Base-by-base conservation (phyloP, 1,140 invertebrate genomes). In the Conus ventricosus region DNA sequence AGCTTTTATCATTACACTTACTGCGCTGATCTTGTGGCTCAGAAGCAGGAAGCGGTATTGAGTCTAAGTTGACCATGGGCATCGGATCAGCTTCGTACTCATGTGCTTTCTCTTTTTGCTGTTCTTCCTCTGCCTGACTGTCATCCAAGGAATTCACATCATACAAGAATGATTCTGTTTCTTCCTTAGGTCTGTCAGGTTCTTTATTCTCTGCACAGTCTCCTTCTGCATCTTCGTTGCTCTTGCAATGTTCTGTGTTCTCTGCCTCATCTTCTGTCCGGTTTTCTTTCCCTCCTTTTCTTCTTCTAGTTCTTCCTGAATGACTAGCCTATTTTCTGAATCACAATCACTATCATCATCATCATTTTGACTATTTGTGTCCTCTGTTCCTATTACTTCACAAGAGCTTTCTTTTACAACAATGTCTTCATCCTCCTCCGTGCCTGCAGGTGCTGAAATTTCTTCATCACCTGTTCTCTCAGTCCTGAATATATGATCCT, bases 251-350 rank as follows among this genome's bases (percentile, higher is more conserved):
- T 60, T 60, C 57, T 60, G 57, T 60, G 4, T 60, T 15, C 53
- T 80, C 54, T 27, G n/a, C 75, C 54, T 87, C 54, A 20, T 78
- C 25, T 17, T 53, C 54, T 54, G 39, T 57, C 15, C 23, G 6
- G 5, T 8, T 25, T 78, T 54, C 51, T 54, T 23, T 78, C 39
- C 63, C 5, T 55, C 71, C 54, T 57, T 55, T 57, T 80, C 71
- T 53, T 67, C 57, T 39, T 10, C 55, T n/a, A 23, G 11, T 20
- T 85, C 84, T 85, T 85, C 84, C n/a, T 85, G 55, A 27, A 60
- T 85, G 63, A 71, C 83, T 85, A 75, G 84, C 17, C 25, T 85
- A 27, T 67, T 51, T 67, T 75, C 63, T 51, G 51, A 17, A 17
- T 71, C 84, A 54, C 71, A n/a, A 51, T 67, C 57, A 75, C 27